A percentile compares a stretch with the other conserved stretches of the same genome.
phyloP scores from a whole-genome alignment of 2,888 invertebrate species.

The Drosophila atroscutellata region DNA sequence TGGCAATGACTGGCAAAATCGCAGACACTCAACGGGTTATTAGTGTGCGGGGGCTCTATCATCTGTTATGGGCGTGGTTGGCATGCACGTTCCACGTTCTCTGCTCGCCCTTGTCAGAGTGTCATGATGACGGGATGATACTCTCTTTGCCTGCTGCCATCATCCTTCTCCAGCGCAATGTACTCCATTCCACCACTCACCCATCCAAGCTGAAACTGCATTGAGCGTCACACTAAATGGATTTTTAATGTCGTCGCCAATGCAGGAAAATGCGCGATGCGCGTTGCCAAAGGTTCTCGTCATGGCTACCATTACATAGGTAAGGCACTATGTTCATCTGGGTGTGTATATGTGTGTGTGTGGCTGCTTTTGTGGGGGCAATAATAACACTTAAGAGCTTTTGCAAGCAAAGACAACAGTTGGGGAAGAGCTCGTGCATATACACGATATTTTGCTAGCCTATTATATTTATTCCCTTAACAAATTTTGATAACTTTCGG shows the following conservation, averaged over 20 bases:
- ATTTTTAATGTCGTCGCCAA: conserved; percentile 81
- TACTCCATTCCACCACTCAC: not conserved
- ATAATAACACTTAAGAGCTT: conserved; percentile 75
- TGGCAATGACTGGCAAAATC: conserved; percentile 56
- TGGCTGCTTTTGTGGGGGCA: conserved; percentile 22
- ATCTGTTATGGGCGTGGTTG: conserved; percentile 31
- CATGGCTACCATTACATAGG: conserved; percentile 43
- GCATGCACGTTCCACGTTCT: conserved; percentile 33
- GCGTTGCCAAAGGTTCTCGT: conserved; percentile 64
- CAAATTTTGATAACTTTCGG: not conserved
- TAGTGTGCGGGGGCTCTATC: conserved; percentile 45
- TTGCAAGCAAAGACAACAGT: conserved; percentile 23
- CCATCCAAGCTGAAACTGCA: conserved; percentile 50
- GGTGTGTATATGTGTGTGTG: conserved; percentile 11
- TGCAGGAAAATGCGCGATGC: conserved; percentile 58
- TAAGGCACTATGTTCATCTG: conserved; percentile 20
- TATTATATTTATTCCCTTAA: not conserved
- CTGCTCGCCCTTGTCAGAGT: conserved; percentile 25
- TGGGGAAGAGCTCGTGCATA: conserved; percentile 38
- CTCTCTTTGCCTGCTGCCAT: conserved; percentile 31
- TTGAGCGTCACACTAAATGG: conserved; percentile 76
- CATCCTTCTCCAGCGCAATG: not conserved
- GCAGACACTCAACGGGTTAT: conserved; percentile 75
- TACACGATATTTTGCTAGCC: not conserved
- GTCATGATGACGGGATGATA: conserved; percentile 38